phyloP scores from a whole-genome alignment of 2,797 vertebrate genomes.

The Lepidocolaptes lacrymiger region DNA sequence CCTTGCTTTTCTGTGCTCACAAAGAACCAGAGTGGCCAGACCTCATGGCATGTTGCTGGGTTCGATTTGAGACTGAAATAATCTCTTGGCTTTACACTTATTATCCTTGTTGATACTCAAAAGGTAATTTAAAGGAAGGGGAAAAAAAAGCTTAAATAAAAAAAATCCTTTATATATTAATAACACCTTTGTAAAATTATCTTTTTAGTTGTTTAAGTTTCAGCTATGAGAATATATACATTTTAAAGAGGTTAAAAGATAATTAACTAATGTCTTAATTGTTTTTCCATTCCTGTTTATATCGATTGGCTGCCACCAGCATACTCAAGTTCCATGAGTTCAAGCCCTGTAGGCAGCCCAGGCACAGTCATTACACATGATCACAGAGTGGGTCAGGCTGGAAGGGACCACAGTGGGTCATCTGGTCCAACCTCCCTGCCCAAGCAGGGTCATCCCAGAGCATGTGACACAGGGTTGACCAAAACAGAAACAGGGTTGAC shows the following conservation, averaged over 20 bases:
- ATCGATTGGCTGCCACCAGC: not conserved
- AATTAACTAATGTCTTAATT: not conserved
- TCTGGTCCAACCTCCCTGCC: not conserved
- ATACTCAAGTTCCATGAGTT: not conserved
- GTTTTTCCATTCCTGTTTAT: not conserved
- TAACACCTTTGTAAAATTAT: not conserved
- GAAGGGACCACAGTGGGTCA: not conserved
- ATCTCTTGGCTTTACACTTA: not conserved
- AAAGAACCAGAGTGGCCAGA: not conserved
- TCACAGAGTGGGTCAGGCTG: not conserved
- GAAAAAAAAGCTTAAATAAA: not conserved
- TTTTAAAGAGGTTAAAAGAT: not conserved
- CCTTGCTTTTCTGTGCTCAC: not conserved
- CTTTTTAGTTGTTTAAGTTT: not conserved
- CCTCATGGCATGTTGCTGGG: not conserved
- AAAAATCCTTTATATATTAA: not conserved
- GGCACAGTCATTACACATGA: not conserved
- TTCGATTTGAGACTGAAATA: not conserved
- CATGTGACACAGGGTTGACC: not conserved
- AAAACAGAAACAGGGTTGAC: no score
- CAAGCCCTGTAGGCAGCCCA: not conserved
- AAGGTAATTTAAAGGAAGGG: not conserved
- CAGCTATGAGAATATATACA: not conserved
- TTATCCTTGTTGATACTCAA: not conserved
- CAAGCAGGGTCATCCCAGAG: not conserved